Base-by-base conservation (phyloP, 2,888 invertebrate genomes). In the Mycalesis mineus region DNA sequence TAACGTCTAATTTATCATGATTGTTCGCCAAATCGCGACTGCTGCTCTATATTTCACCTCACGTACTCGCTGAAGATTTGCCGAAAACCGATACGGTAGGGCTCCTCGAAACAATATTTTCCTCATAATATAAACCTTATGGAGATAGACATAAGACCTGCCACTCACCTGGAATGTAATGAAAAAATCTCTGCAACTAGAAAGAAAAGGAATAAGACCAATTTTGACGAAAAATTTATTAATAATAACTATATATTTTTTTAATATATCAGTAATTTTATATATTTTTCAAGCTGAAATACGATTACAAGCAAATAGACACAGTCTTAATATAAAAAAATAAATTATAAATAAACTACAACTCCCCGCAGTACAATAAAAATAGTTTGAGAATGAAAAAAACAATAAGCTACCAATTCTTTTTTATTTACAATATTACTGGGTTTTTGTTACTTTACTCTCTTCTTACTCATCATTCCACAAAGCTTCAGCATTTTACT, bases 1-100 rank as follows among this genome's bases (percentile, higher is more conserved):
- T 55, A 58, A 59, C 39, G 37, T 55, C 31, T 52, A 60, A 62
- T 60, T 60, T 62, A 55, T 48, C 52, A 54, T 57, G 62, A 60
- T 62, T 59, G 62, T 60, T 59, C 55, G 47, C 56, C 28, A 57
- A 57, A 62, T 62, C 51, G 57, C 54, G 33, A 31, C 15, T 33
- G 51, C 44, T 39, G 37, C 55, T 44, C 29, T 33, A 57, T 55
- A 53, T 66, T 69, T 67, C 69, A 31, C 39, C 55, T 61, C 69
- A 66, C 69, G 69, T 69, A 66, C 52, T 44, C 52, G 56, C 63
- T 56, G 63, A 62, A 67, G 63, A 68, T 66, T 65, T 67, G 57
- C 65, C 57, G 55, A 60, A 55, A 54, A 42, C 40, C 51, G 55
- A 56, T 59, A 54, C 51, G 54, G 22, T 45, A 33, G 33, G 22